Evolutionary conservation across 2,113 vertebrate genomes (phyloP), one percentile per base, ranked within the genome.

Genomic region (Perca flavescens): DNA sequence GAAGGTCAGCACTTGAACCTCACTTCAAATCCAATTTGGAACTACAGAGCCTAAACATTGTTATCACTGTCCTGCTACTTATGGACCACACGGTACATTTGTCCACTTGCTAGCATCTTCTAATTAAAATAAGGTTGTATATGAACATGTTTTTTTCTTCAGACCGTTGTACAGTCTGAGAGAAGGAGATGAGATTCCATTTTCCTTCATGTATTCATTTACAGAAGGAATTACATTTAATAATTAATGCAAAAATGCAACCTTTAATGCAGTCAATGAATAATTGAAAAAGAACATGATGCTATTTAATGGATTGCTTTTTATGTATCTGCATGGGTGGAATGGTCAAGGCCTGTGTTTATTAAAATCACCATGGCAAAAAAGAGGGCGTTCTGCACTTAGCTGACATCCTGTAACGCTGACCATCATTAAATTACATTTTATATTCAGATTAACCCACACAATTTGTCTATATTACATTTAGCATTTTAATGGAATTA

Each of bases 271-370:
- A 90, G 87, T 88, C 85, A 89, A 91, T 92, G 79, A 91, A 91
- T 90, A 85, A 92, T 91, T 89, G 79, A 94, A 87, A 89, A 78
- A 80, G 88, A 92, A 90, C 83, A 81, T 86, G 80, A 88, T 91
- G 77, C 74, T 81, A 72, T 88, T 91, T 85, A 91, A 85, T 86
- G 47, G 71, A 79, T 80, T 76, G 84, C 73, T 74, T 89, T 92
- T 83, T 69, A 84, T 83, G 77, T 78, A 81, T 90, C 57, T 79
- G 75, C 62, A 87, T 81, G 84, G 56, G 2, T 5, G 17, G 60
- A 69, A 36, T 74, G 89, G 84, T 86, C 89, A 87, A 85, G 80
- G 53, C 72, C 63, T 65, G 65, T 87, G 77, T 91, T 87, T 90
- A 85, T 85, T 85, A 76, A 87, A 78, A 85, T 88, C 65, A 2